Evolutionary conservation across 2,113 vertebrate species (phyloP), one percentile per base, ranked within the genome.

Genomic region (Lamprotornis superbus): DNA sequence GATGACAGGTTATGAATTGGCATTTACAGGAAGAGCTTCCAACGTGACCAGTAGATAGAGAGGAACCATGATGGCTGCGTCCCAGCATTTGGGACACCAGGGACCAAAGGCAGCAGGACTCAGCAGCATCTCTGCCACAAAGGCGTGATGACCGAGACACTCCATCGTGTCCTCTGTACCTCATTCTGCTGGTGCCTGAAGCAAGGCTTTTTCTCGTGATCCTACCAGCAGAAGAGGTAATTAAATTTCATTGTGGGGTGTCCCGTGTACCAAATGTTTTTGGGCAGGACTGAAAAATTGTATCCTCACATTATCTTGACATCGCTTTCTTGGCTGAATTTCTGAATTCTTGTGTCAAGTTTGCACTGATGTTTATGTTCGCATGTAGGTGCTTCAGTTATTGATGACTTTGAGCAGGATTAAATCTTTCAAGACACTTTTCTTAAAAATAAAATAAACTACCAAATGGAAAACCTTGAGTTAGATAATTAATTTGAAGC

Each of bases 221-320:
- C 57, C 78, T 39, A 76, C 15, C 33, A 22, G 70, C 75, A 88
- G 90, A 91, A 94, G 78, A 85, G 59, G 61, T 65, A 91, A 95
- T 92, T 93, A 93, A 79, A 80, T 93, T 63, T 79, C 94, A 90
- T 89, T 94, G 89, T 93, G 82, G 90, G 87, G 87, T 93, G 93
- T 85, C 94, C 75, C 12, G 5, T 59, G 67, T 61, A 94, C 87
- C 84, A 92, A 90, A 91, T 85, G 93, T 83, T 91, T 89, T 80
- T 3, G 42, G 87, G 89, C 25, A 90, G 64, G 52, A 70, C 47
- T 56, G 87, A 90, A 85, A 85, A 77, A 91, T 10, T 56, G 52
- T 37, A 64, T 64, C 63, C 55, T 94, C 47, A 14, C 9, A 5
- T 86, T 60, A 55, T 61, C 69, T 31, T 89, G 83, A 70, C 40